Evolutionary conservation across 1,140 invertebrate species (phyloP), one percentile per base, ranked within the genome.

Genomic region (Drosophila bipectinata): DNA sequence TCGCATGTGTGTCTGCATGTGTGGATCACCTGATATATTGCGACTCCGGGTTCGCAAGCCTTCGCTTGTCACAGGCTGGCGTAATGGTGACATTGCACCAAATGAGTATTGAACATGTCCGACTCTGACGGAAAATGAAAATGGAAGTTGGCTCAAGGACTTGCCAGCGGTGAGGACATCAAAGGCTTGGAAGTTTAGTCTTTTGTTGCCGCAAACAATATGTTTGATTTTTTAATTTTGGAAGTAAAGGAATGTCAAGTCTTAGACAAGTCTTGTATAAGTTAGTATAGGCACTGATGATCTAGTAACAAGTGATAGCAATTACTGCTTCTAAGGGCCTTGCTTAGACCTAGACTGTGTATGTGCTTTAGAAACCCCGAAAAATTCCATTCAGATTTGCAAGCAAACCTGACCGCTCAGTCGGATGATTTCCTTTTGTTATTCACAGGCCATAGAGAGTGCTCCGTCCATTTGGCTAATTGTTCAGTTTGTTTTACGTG

Each of bases 401-500:
- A 7, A 15, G 18, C 44, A 9, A n/a, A 44, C 8, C 44, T 15
- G 15, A 18, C 8, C 47, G 32, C 61, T 32, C 44, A 47, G 44
- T 21, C 45, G 49, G 63, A 44, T 64, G 47, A 74, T 72, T 63
- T 37, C 30, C 56, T 39, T 56, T 67, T 67, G 63, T 67, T 67
- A 67, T 67, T 52, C 63, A 64, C 47, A 26, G 63, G 47, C 63
- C 63, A 52, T 63, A 67, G 59, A 52, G 49, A 60, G 59, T 28
- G 26, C 26, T 44, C 75, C 67, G 67, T 52, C 83, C 71, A 82
- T 87, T 88, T 88, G 83, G 75, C 83, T 88, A 88, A 87, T 87
- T 87, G 82, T 87, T 87, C 74, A 87, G 82, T 87, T 88, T 87
- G 82, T 87, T 87, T 87, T 87, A 87, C 82, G 83, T 87, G 82